Evolutionary conservation across 2,888 invertebrate species (phyloP).

Genomic region (Harpalus rufipes): DNA sequence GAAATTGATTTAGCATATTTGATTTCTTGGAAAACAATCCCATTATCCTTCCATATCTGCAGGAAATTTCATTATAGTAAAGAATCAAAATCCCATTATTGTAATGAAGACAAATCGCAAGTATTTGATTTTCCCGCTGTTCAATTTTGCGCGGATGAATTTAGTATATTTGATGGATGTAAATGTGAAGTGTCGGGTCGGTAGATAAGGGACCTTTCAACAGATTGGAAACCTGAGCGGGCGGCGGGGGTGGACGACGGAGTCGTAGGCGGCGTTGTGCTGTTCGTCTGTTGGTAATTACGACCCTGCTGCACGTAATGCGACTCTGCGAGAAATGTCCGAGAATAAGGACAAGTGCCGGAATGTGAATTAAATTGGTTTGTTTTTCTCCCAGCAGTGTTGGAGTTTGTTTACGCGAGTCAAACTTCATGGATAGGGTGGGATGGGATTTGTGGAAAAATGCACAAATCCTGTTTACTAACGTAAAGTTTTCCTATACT

Average conservation of each 20-base stretch:
- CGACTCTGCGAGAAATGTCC: conserved; percentile 46
- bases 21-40: conserved; percentile 11
- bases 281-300: conserved; percentile 57
- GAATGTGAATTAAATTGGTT: conserved; percentile 37
- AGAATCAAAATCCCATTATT: conserved; percentile 53
- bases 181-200: conserved; percentile 60
- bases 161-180: conserved; percentile 61
- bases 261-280: not conserved
- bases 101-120: conserved; percentile 55
- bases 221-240: conserved; percentile 59
- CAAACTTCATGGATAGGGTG: not conserved
- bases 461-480: not conserved
- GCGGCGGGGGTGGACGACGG: not conserved
- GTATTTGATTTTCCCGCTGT: conserved; percentile 50
- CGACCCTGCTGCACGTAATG: conserved; percentile 55
- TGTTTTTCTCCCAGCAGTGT: not conserved
- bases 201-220: conserved; percentile 61
- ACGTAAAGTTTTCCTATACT: no score
- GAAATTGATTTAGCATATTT: not conserved
- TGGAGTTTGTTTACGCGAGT: not conserved
- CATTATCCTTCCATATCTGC: conserved; percentile 24
- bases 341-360: conserved; percentile 16
- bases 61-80: conserved; percentile 44
- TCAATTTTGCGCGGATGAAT: conserved; percentile 49
- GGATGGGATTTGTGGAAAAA: no score